Conservation (phyloP, 2,888 invertebrate species). For the Clunio marinus region DNA sequence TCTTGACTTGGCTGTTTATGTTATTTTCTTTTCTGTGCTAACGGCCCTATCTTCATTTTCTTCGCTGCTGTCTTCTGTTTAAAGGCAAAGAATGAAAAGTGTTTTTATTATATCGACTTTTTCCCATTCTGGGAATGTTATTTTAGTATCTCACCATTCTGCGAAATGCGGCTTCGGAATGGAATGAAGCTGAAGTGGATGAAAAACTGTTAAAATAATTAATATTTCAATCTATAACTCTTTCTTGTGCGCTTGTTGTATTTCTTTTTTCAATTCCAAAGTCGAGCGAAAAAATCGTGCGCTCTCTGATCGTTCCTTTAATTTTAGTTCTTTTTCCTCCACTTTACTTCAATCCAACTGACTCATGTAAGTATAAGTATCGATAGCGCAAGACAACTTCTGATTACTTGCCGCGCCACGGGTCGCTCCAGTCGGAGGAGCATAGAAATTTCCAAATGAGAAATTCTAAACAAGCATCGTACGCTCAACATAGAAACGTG, state of each 20-base stretch:
- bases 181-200: neutral
- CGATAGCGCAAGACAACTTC: slow-evolving; percentile 10
- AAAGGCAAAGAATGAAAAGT: neutral
- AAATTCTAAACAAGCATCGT: slow-evolving; percentile 36
- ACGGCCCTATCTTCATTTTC: slow-evolving; percentile 19
- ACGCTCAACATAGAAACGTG: slow-evolving; percentile 26
- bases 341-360: neutral
- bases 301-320: neutral
- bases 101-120: slow-evolving; percentile 17
- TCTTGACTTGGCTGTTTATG: slow-evolving; percentile 14
- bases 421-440: neutral
- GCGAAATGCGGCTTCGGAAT: too few species aligned
- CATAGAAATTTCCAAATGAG: slow-evolving; percentile 21
- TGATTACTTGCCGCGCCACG: slow-evolving; percentile 17
- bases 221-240: slow-evolving; percentile 36
- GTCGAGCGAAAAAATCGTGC: slow-evolving; percentile 30
- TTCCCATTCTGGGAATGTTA: slow-evolving; percentile 39
- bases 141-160: slow-evolving; percentile 20
- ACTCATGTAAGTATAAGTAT: neutral
- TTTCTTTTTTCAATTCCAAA: neutral
- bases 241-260: slow-evolving; percentile 15
- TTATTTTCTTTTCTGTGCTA: slow-evolving; percentile 17
- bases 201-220: slow-evolving; percentile 38
- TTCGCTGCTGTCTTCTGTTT: slow-evolving; percentile 14
- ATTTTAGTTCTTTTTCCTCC: slow-evolving; percentile 9